phyloP scores from a whole-genome alignment of 2,888 invertebrate species.

The Sclerodermus sp. region DNA sequence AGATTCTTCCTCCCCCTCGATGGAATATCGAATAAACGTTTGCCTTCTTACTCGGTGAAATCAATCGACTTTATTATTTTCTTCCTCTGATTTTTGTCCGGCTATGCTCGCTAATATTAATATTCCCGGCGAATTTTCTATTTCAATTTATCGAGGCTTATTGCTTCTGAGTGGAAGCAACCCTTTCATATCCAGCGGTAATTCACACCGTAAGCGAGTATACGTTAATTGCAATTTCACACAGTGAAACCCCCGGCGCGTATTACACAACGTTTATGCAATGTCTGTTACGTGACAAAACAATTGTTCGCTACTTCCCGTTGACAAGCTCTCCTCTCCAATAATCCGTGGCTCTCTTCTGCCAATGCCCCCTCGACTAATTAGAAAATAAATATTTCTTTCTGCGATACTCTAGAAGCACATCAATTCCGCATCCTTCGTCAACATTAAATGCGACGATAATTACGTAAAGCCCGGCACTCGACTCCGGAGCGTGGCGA shows the following conservation, averaged over 20 bases:
- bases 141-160: too few species aligned
- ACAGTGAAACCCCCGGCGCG: background rate
- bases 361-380: background rate
- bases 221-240: too few species aligned
- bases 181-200: too few species aligned
- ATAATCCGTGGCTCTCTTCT: background rate
- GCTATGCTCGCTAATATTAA: too few species aligned
- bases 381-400: background rate
- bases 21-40: background rate
- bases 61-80: too few species aligned
- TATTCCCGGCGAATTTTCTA: too few species aligned
- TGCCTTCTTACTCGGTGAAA: background rate
- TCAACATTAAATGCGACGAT: background rate
- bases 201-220: too few species aligned
- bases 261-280: conserved; percentile 19
- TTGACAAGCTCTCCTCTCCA: too few species aligned
- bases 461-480: background rate
- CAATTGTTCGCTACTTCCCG: background rate
- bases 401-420: too few species aligned
- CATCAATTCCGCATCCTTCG: background rate
- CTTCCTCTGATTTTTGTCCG: too few species aligned
- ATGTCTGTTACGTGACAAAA: conserved; percentile 9
- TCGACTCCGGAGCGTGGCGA: background rate
- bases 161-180: too few species aligned
- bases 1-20: background rate